phyloP scores from a whole-genome alignment of 1,140 invertebrate species.

The Gryllus bimaculatus region DNA sequence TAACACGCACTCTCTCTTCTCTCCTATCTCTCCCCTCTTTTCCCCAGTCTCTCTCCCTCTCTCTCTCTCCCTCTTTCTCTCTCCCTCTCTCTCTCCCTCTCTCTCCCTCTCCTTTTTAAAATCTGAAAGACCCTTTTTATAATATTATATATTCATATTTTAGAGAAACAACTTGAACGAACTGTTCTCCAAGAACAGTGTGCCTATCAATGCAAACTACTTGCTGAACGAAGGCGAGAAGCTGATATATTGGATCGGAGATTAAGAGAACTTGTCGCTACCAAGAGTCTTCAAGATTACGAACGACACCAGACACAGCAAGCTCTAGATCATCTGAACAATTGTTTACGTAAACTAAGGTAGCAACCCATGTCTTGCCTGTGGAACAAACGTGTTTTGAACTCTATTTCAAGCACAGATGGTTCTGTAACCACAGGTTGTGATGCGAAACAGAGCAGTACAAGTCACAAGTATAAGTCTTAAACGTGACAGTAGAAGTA shows the following conservation, averaged over 20 bases:
- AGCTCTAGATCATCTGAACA: conserved; percentile 21
- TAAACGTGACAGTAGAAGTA: not conserved
- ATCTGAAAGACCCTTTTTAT: no score
- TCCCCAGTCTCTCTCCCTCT: not conserved
- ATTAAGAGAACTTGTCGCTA: conserved; percentile 17
- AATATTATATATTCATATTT: not conserved
- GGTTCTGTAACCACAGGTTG: not conserved
- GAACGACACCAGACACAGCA: conserved; percentile 22
- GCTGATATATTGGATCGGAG: conserved; percentile 19
- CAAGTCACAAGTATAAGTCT: not conserved
- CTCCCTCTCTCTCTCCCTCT: not conserved
- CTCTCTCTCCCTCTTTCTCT: not conserved
- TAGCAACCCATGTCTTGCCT: conserved; percentile 16
- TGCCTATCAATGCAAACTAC: not conserved
- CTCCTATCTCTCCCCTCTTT: not conserved
- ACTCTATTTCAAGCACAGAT: not conserved
- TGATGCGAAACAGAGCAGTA: not conserved
- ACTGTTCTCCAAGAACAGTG: conserved; percentile 20
- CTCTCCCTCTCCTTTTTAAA: not conserved
- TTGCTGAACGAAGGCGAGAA: conserved; percentile 18
- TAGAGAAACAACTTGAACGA: conserved; percentile 20
- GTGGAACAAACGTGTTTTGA: not conserved
- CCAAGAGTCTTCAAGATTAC: conserved; percentile 18
- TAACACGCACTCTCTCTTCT: no score
- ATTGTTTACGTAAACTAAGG: conserved; percentile 20